A percentile compares a stretch with the other conserved stretches of the same genome.
Evolutionary conservation across 2,797 vertebrate species (phyloP).

Genomic region (Chaunax sp.): DNA sequence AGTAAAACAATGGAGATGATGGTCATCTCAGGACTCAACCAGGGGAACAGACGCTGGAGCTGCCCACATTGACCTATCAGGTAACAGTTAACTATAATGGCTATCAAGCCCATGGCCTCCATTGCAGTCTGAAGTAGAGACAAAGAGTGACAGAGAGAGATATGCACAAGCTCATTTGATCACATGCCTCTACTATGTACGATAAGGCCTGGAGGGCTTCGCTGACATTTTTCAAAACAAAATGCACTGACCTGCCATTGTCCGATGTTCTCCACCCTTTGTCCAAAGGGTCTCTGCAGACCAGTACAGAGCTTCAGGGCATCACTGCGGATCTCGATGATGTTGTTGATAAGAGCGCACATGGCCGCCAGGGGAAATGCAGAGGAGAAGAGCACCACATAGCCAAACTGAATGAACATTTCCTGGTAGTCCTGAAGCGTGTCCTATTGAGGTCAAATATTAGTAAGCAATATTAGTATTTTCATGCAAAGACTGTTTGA

Average conservation of each 20-base stretch:
- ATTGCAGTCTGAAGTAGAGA: conserved; percentile 88
- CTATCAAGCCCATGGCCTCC: conserved; percentile 96
- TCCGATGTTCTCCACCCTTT: conserved; percentile 92
- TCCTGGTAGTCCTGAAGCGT: conserved; percentile 97
- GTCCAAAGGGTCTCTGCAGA: conserved; percentile 93
- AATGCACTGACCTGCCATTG: conserved; percentile 91
- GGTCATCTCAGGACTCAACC: conserved; percentile 94
- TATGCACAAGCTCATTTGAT: not conserved
- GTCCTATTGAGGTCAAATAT: conserved; percentile 81
- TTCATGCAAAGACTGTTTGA: not conserved
- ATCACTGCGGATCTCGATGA: conserved; percentile 96
- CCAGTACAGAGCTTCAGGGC: conserved; percentile 95
- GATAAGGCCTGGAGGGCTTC: conserved; percentile 1
- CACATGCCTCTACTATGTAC: not conserved
- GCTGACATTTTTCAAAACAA: conserved; percentile 27
- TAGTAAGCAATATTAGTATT: not conserved
- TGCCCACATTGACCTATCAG: conserved; percentile 97
- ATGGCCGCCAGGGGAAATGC: conserved; percentile 95
- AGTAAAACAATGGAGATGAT: conserved; percentile 95
- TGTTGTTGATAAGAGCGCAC: conserved; percentile 95
- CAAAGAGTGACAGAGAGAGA: not conserved
- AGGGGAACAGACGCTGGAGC: conserved; percentile 94
- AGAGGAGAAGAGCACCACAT: conserved; percentile 96
- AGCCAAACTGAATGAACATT: conserved; percentile 98
- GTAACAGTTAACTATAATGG: conserved; percentile 97